Evolutionary conservation across 1,140 invertebrate species (phyloP), one percentile per base, ranked within the genome.

Genomic region (Medauroidea extradentata): DNA sequence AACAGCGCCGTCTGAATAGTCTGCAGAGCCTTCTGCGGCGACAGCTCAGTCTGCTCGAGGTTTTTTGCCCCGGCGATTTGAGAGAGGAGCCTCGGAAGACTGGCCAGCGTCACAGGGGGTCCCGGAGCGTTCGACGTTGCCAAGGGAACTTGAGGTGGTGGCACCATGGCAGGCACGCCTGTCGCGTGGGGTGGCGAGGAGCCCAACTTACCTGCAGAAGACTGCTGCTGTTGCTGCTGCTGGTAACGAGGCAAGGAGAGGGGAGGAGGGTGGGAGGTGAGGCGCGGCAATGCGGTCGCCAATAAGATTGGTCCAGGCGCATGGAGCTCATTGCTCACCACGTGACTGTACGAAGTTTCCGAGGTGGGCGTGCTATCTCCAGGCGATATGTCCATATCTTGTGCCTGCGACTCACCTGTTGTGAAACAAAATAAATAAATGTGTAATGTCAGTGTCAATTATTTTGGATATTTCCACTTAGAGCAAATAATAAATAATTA

Each of bases 341-440:
- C 61, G 53, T 57, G 60, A 49, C 50, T 59, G 57, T 79, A 79
- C 29, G 73, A 79, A 54, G 84, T 79, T 74, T 88, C 87, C 13
- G 86, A 89, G 41, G 87, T 90, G 34, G 88, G 88, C 59, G 88
- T 90, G 63, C 87, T 88, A 68, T 88, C 88, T 60, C 87, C 87
- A n/a, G 88, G 87, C 57, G 89, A 92, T 53, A 92, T 91, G 66
- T 93, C 90, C 89, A 92, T 92, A 69, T 91, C 89, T 67, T 89
- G 85, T 57, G 72, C 64, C 63, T 72, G 69, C 16, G 69, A 67
- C 50, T 73, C 73, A 64, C 53, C 53, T 55, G 38, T 2, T n/a
- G n/a, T n/a, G n/a, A 34, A 34, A 39, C 9, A 16, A 16, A 50
- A 50, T 11, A 50, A n/a, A n/a, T n/a, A n/a, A n/a, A n/a, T n/a